Conservation (phyloP, 2,888 invertebrate genomes). For the Caenorhabditis afra region DNA sequence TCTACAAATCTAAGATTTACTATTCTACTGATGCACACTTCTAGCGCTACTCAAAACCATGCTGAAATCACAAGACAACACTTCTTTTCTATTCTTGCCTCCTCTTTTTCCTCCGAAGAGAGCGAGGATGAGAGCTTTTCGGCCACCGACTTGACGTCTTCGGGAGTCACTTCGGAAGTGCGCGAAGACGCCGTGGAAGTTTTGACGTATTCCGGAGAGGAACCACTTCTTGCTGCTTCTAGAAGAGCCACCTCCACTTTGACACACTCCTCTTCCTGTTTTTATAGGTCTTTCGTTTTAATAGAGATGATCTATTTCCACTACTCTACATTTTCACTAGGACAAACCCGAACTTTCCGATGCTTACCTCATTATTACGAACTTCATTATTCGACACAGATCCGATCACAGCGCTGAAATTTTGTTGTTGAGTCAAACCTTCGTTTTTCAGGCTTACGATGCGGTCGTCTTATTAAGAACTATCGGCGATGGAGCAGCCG, state of each 20-base stretch:
- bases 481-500: constrained; percentile 13
- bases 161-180: no score
- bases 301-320: not conserved
- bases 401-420: constrained; percentile 5
- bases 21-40: no score
- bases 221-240: not conserved
- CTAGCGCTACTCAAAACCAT: no score
- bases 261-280: constrained; percentile 30
- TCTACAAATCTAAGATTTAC: no score
- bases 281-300: not conserved
- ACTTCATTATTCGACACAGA: constrained; percentile 7
- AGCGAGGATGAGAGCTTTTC: no score
- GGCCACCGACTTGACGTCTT: no score
- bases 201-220: not conserved
- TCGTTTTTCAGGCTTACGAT: not conserved
- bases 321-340: not conserved
- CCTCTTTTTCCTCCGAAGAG: no score
- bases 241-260: constrained; percentile 7
- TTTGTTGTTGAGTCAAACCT: not conserved
- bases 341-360: not conserved
- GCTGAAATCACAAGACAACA: no score
- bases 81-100: no score
- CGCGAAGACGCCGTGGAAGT: not conserved
- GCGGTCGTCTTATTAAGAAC: constrained; percentile 15
- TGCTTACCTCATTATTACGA: constrained; percentile 22